A percentile compares a stretch with the other conserved stretches of the same genome.
phyloP scores from a whole-genome alignment of 1,140 invertebrate genomes.

The Trichonephila clavipes region DNA sequence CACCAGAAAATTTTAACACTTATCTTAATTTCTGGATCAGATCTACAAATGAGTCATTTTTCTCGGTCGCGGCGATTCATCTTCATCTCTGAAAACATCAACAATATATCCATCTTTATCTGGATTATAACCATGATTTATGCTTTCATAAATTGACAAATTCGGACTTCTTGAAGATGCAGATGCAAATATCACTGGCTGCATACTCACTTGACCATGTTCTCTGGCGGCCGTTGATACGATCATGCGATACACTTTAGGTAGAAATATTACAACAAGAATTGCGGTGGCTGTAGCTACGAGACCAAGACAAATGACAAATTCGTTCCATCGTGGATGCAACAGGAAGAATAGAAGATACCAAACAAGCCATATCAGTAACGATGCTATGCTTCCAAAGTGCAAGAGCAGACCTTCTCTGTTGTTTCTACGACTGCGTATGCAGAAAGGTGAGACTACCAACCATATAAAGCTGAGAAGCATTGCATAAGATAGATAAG shows the following conservation, averaged over 20 bases:
- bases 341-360: constrained; percentile 82
- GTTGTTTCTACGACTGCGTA: constrained; percentile 84
- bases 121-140: constrained; percentile 70
- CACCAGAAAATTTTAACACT: too few species aligned
- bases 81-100: constrained; percentile 60
- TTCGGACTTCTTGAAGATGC: constrained; percentile 59
- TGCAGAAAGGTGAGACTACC: constrained; percentile 82
- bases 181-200: constrained; percentile 60
- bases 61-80: constrained; percentile 39
- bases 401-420: constrained; percentile 84
- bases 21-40: neutral
- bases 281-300: constrained; percentile 83
- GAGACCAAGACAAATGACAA: constrained; percentile 84
- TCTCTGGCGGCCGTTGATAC: constrained; percentile 80
- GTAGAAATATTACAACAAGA: constrained; percentile 83
- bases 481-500: constrained; percentile 83
- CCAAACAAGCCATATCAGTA: constrained; percentile 83
- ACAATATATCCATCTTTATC: constrained; percentile 69
- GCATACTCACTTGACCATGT: constrained; percentile 62
- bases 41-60: constrained; percentile 69
- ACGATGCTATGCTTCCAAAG: constrained; percentile 81
- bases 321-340: constrained; percentile 82
- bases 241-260: constrained; percentile 84
- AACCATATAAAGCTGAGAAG: constrained; percentile 83
- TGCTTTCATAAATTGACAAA: constrained; percentile 68